Percentiles rank a stretch among this genome's conserved stretches.
These are phyloP conservation scores for Hirtodrosophila confusa DNA, from an alignment of 2,888 invertebrate species.

Conservation along the genomic window DNA sequence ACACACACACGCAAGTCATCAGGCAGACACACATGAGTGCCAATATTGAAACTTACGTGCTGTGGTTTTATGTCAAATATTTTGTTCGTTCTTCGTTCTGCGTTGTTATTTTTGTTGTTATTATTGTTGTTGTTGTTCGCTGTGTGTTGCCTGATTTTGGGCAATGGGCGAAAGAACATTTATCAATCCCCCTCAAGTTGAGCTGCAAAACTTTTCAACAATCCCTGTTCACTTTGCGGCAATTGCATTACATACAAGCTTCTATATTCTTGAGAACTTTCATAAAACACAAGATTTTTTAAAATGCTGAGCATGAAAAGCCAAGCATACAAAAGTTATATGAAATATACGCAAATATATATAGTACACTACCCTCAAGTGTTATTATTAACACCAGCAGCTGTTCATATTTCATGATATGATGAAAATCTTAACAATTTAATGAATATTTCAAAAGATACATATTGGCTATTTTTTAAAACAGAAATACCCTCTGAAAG, in stretches of 20 bases:
- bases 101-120: constrained; percentile 13
- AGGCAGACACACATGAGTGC: constrained; percentile 27
- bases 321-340: too few species aligned
- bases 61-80: constrained; percentile 69
- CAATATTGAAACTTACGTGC: constrained; percentile 66
- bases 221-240: constrained; percentile 54
- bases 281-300: too few species aligned
- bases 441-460: too few species aligned
- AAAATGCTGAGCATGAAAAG: too few species aligned
- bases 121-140: constrained; percentile 11
- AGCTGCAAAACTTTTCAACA: constrained; percentile 56
- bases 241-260: constrained; percentile 48
- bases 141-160: constrained; percentile 43
- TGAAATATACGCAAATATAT: too few species aligned
- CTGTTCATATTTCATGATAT: too few species aligned
- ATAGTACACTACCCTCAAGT: too few species aligned
- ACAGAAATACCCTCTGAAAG: neutral
- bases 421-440: too few species aligned
- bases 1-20: constrained; percentile 4
- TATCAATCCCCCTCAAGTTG: constrained; percentile 50
- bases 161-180: constrained; percentile 36
- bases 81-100: constrained; percentile 29
- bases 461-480: too few species aligned
- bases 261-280: too few species aligned
- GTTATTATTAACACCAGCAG: too few species aligned